These are phyloP conservation scores for Holothuria scabra DNA, from an alignment of 53 echinoderm and acorn worm genomes.

Conservation along the genomic window DNA sequence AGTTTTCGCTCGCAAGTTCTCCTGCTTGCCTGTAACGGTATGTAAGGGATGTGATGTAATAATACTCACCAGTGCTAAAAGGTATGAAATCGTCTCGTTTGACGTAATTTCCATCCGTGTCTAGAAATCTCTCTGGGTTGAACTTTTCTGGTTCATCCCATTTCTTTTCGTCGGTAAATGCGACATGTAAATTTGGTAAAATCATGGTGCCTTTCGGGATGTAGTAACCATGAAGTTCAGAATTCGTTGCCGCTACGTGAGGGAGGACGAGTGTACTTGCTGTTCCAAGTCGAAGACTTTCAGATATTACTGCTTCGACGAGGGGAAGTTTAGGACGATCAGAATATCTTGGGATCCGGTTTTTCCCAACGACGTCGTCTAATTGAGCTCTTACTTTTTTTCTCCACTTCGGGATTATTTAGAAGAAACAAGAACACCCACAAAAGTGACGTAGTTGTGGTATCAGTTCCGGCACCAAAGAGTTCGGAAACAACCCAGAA, in stretches of 20 bases:
- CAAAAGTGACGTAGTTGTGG: constrained; percentile 13
- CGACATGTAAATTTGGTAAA: background rate
- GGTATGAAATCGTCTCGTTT: constrained; percentile 27
- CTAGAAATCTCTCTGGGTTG: constrained; percentile 28
- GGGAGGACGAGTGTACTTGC: background rate
- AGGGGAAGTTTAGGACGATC: constrained; percentile 23
- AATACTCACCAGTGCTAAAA: constrained; percentile 17
- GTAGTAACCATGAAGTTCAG: background rate
- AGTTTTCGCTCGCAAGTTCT: no score
- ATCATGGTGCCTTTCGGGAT: constrained; percentile 29
- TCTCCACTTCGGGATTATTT: constrained; percentile 6
- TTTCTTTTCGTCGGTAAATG: background rate
- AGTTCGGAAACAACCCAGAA: constrained; percentile 24
- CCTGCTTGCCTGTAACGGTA: no score
- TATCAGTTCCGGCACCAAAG: constrained; percentile 33
- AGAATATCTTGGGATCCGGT: constrained; percentile 16
- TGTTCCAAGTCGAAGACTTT: constrained; percentile 37
- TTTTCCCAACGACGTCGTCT: constrained; percentile 17
- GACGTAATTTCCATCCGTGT: constrained; percentile 19
- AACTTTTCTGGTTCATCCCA: constrained; percentile 13
- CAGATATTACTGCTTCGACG: constrained; percentile 27
- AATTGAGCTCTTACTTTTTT: background rate
- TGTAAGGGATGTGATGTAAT: no score
- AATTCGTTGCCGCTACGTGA: constrained; percentile 12
- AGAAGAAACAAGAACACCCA: constrained; percentile 20